Evolutionary conservation across 2,888 invertebrate genomes (phyloP).

Genomic region (Drosophila meridiana): DNA sequence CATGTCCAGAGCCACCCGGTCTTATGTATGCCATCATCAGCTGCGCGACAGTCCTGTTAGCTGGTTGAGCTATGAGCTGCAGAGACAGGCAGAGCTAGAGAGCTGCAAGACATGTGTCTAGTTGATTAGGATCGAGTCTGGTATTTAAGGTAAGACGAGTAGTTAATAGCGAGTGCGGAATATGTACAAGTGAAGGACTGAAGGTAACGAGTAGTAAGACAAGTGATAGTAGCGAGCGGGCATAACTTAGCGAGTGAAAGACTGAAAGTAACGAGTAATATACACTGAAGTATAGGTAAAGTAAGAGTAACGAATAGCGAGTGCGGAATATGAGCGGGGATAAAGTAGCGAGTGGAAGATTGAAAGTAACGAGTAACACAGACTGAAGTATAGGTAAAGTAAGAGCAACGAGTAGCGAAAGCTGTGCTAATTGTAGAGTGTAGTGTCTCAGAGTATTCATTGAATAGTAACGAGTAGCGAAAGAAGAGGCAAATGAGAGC

Average conservation of each 20-base stretch:
- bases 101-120: background rate
- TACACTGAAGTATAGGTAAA: too few species aligned
- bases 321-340: background rate
- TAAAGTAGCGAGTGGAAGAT: background rate
- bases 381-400: background rate
- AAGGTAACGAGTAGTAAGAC: background rate
- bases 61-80: slow-evolving; percentile 1
- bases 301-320: background rate
- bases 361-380: background rate
- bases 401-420: background rate
- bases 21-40: slow-evolving; percentile 56
- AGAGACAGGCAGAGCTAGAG: background rate
- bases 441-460: too few species aligned
- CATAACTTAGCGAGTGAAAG: too few species aligned
- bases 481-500: too few species aligned
- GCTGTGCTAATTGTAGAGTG: too few species aligned
- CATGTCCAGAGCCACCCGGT: slow-evolving; percentile 16
- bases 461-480: background rate
- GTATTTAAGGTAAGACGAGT: background rate
- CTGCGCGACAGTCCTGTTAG: slow-evolving; percentile 49
- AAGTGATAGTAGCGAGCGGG: too few species aligned
- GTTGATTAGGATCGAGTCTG: background rate
- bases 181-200: background rate
- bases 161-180: background rate
- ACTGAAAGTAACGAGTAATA: background rate